Percentiles rank a stretch among this genome's conserved stretches.
Evolutionary conservation across 2,113 vertebrate species (phyloP).

Genomic region (Himantopus leucocephalus): DNA sequence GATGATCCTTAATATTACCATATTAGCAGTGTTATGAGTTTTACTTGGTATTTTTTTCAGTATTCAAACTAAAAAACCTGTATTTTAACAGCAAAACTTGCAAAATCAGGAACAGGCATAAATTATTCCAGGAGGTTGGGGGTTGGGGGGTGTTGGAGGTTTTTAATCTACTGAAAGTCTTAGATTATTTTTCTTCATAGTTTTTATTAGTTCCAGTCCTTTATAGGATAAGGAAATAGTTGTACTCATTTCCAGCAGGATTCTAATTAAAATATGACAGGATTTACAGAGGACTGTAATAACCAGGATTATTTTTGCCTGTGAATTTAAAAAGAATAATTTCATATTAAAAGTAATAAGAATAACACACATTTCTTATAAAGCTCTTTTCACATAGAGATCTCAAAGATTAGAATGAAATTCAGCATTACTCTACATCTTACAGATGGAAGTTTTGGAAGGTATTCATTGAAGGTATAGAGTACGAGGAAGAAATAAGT

Average conservation of each 20-base stretch:
- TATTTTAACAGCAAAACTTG: not conserved
- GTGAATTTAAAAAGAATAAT: not conserved
- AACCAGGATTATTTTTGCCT: constrained; percentile 2
- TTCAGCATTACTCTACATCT: not conserved
- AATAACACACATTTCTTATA: not conserved
- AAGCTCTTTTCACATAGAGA: not conserved
- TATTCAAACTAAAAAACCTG: not conserved
- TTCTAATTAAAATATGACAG: constrained; percentile 41
- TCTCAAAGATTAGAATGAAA: not conserved
- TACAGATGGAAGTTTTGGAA: not conserved
- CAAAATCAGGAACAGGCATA: not conserved
- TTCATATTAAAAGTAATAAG: not conserved
- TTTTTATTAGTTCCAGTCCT: not conserved
- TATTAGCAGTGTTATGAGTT: not conserved
- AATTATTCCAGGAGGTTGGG: not conserved
- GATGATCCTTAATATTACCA: not conserved
- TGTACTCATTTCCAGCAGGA: not conserved
- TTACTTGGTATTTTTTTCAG: not conserved
- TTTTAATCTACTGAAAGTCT: not conserved
- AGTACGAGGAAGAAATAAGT: not conserved
- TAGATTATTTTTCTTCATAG: not conserved
- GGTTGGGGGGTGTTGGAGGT: not conserved
- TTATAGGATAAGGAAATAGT: not conserved
- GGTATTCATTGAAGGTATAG: not conserved
- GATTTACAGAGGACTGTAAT: constrained; percentile 12